Evolutionary conservation across 53 echinoderm and acorn worm genomes (phyloP).

Genomic region (Zoroaster sp.): DNA sequence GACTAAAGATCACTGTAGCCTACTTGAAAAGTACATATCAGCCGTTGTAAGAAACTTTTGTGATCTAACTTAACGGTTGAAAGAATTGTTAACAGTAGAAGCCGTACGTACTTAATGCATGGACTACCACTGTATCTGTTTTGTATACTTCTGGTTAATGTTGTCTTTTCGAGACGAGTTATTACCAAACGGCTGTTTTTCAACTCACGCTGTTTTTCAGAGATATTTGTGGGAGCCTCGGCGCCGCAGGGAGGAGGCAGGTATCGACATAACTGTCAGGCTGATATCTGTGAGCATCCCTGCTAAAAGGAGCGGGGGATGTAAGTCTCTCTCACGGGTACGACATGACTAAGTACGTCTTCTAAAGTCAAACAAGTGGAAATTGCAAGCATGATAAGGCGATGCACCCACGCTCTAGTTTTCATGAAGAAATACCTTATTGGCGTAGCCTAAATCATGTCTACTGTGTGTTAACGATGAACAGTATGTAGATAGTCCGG

Average conservation of each 20-base stretch:
- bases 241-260: background rate
- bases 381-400: background rate
- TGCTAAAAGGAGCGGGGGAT: background rate
- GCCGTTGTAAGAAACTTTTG: too few species aligned
- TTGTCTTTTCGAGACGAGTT: background rate
- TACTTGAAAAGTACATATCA: too few species aligned
- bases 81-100: too few species aligned
- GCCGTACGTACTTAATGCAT: too few species aligned
- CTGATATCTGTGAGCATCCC: background rate
- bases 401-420: background rate
- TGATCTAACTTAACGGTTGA: too few species aligned
- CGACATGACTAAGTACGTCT: background rate
- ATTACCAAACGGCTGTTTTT: background rate
- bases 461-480: too few species aligned
- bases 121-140: too few species aligned
- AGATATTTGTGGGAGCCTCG: background rate
- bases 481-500: too few species aligned
- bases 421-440: too few species aligned
- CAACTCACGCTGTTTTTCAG: background rate
- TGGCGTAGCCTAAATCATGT: too few species aligned
- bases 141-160: too few species aligned
- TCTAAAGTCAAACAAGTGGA: background rate
- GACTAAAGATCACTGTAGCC: too few species aligned
- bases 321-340: background rate
- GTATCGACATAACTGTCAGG: constrained; percentile 12